Conservation (phyloP, 92 coral and sea anemone species). For the Actinostola sp. region DNA sequence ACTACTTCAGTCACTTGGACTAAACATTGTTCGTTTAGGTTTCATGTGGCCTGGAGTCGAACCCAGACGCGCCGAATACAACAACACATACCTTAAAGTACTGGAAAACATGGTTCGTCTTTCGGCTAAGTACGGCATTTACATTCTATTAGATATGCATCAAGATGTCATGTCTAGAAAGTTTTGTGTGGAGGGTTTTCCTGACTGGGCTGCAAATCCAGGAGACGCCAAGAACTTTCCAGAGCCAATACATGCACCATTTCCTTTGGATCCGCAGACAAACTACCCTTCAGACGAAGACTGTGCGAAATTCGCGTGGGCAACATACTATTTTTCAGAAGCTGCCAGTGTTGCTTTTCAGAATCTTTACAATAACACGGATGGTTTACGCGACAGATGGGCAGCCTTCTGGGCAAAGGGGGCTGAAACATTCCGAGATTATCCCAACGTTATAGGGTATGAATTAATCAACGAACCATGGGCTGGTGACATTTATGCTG, state of each 20-base stretch:
- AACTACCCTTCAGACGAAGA: conserved; percentile 80
- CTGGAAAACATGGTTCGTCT: conserved; percentile 76
- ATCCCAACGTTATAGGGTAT: conserved; percentile 85
- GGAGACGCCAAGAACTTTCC: conserved; percentile 83
- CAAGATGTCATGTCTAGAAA: conserved; percentile 93
- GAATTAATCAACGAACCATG: conserved; percentile 97
- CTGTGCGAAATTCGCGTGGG: conserved; percentile 86
- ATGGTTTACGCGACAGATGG: conserved; percentile 89
- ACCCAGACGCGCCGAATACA: conserved; percentile 83
- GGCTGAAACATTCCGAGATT: conserved; percentile 77
- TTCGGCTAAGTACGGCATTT: conserved; percentile 87
- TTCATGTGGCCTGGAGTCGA: conserved; percentile 98
- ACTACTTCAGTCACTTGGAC: conserved; percentile 86
- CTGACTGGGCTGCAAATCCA: conserved; percentile 90
- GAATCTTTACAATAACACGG: conserved; percentile 84
- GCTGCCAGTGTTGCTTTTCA: conserved; percentile 96
- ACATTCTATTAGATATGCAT: conserved; percentile 91
- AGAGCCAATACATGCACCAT: conserved; percentile 87
- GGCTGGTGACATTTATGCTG: conserved; percentile 89
- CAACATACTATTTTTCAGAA: conserved; percentile 80
- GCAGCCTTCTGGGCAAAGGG: conserved; percentile 93
- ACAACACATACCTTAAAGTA: conserved; percentile 79
- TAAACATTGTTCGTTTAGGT: conserved; percentile 90
- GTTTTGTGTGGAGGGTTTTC: conserved; percentile 96
- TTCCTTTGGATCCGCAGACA: conserved; percentile 74